Evolutionary conservation across 2,113 vertebrate genomes (phyloP).

Genomic region (Benitochromis conjunctus): DNA sequence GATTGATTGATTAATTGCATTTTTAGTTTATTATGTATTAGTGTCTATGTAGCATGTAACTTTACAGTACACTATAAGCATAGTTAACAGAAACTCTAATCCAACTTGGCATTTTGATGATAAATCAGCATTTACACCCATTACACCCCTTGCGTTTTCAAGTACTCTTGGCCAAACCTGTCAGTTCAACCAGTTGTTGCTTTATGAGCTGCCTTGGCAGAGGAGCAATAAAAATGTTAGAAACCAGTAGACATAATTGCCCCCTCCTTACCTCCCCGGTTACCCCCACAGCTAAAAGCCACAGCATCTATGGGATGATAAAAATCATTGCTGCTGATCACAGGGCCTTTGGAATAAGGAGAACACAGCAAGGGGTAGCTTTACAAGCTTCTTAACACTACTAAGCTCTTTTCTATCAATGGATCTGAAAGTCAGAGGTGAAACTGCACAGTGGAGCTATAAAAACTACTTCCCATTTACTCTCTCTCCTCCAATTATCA

Average conservation of each 20-base stretch:
- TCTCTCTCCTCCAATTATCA: neutral
- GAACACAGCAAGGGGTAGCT: conserved; percentile 20
- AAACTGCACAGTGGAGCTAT: neutral
- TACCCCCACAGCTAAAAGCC: conserved; percentile 14
- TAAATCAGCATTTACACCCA: conserved; percentile 39
- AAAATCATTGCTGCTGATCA: conserved; percentile 38
- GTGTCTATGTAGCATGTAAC: neutral
- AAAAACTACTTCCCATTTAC: neutral
- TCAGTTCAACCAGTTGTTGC: conserved; percentile 23
- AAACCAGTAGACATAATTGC: conserved; percentile 40
- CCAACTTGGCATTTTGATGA: conserved; percentile 29
- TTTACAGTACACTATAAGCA: neutral
- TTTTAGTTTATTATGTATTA: neutral
- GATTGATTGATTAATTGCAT: neutral
- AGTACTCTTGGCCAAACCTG: conserved; percentile 26
- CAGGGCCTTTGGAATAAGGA: conserved; percentile 3
- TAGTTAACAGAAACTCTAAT: conserved; percentile 13
- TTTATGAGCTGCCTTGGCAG: conserved; percentile 54
- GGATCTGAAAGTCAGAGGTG: neutral
- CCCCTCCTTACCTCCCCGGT: neutral
- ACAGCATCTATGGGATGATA: conserved; percentile 29
- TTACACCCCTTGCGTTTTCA: conserved; percentile 1
- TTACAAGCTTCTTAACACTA: conserved; percentile 45
- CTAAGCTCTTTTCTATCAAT: conserved; percentile 18
- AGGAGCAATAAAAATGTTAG: conserved; percentile 45